Conservation (phyloP, 2,797 vertebrate species). For the Smutsia gigantea region DNA sequence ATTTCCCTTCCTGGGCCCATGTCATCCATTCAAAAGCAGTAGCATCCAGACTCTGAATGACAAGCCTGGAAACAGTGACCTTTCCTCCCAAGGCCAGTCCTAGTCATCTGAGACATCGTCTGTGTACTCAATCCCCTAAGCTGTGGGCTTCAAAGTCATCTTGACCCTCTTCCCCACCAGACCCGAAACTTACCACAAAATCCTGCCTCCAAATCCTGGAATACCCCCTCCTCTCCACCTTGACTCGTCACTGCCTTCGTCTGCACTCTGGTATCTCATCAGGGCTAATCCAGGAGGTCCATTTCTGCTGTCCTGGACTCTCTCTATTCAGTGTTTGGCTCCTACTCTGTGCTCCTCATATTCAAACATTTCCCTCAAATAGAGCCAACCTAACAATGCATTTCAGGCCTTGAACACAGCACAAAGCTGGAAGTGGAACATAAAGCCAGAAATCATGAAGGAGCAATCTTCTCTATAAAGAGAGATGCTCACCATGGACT, state of each 20-base stretch:
- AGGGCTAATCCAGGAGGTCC: not conserved
- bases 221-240: not conserved
- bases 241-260: not conserved
- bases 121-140: not conserved
- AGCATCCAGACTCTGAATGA: not conserved
- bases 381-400: not conserved
- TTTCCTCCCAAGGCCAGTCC: not conserved
- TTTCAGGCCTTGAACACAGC: not conserved
- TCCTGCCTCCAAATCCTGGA: not conserved
- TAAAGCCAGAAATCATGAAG: not conserved
- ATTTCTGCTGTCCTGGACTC: not conserved
- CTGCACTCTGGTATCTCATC: not conserved
- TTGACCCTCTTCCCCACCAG: not conserved
- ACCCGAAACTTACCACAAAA: not conserved
- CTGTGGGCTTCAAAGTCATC: not conserved
- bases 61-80: not conserved
- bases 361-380: not conserved
- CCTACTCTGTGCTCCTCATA: not conserved
- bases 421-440: not conserved
- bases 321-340: not conserved
- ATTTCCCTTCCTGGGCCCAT: not conserved
- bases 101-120: not conserved
- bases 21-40: not conserved
- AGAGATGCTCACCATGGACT: not conserved
- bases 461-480: not conserved